Conservation (phyloP, 2,113 vertebrate genomes). For the Hemichromis elongatus region DNA sequence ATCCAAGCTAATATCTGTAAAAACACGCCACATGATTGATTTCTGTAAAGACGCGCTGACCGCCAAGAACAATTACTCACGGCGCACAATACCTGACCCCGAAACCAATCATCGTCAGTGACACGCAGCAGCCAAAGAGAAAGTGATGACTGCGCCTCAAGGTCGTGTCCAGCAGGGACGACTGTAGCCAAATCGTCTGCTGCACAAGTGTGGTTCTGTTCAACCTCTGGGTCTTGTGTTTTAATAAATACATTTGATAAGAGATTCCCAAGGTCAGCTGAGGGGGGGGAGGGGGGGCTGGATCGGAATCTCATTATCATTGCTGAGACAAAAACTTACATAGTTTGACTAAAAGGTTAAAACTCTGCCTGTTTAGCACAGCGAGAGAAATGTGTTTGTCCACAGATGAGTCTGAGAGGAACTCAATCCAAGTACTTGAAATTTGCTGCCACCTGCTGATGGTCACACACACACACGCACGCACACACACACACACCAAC, state of each 20-base stretch:
- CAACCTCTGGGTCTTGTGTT: constrained; percentile 26
- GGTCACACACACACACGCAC: neutral
- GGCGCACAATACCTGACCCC: constrained; percentile 32
- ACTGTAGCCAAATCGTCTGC: constrained; percentile 35
- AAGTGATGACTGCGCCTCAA: constrained; percentile 55
- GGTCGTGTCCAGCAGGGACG: constrained; percentile 34
- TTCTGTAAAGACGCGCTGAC: constrained; percentile 17
- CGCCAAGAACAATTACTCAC: constrained; percentile 43
- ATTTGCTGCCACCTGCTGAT: constrained; percentile 62
- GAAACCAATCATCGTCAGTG: constrained; percentile 20
- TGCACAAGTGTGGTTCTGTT: neutral
- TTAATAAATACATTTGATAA: constrained; percentile 39
- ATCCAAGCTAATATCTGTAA: constrained; percentile 38
- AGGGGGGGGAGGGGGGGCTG: neutral
- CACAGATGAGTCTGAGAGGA: neutral
- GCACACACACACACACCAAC: neutral
- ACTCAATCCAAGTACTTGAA: neutral
- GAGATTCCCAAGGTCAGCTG: constrained; percentile 36
- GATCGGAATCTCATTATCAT: constrained; percentile 28
- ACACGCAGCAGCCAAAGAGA: constrained; percentile 21
- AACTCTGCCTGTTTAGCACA: neutral
- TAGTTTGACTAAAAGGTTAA: neutral
- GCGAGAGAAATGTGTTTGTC: neutral
- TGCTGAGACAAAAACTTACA: neutral
- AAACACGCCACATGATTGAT: constrained; percentile 13